Conservation (phyloP, 2,113 vertebrate species). For the Aythya baeri region DNA sequence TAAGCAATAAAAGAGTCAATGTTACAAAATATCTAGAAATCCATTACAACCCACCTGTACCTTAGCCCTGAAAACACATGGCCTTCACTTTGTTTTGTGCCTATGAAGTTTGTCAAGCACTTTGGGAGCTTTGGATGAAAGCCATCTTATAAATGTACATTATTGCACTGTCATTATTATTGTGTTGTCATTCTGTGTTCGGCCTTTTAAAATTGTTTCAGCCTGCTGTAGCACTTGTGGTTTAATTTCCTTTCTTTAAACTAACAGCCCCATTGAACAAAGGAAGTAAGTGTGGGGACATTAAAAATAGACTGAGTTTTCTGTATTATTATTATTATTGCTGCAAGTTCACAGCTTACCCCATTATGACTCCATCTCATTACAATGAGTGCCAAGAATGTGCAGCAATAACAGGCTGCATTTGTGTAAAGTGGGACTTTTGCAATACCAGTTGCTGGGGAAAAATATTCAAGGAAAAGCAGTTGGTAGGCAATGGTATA, state of each 20-base stretch:
- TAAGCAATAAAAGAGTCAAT: not conserved
- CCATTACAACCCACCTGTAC: not conserved
- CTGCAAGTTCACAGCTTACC: not conserved
- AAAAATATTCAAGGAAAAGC: not conserved
- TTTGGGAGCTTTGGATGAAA: not conserved
- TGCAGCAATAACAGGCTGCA: not conserved
- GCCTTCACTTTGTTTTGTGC: not conserved
- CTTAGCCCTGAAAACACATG: rapidly evolving
- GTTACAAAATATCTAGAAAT: not conserved
- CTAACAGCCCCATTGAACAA: not conserved
- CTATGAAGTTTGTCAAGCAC: not conserved
- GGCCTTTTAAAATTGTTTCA: not conserved
- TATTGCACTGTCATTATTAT: not conserved
- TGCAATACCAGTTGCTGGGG: not conserved
- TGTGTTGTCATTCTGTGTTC: not conserved
- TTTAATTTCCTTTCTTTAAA: not conserved
- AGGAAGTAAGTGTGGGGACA: not conserved
- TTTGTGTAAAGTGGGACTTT: not conserved
- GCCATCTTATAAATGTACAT: not conserved
- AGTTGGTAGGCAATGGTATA: not conserved
- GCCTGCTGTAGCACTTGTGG: not conserved
- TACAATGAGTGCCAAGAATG: not conserved
- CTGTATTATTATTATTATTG: not conserved
- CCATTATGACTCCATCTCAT: not conserved
- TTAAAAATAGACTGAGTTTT: slow-evolving; percentile 24